Base-by-base conservation (phyloP, 1,140 invertebrate species). In the Camponotus vicinus region DNA sequence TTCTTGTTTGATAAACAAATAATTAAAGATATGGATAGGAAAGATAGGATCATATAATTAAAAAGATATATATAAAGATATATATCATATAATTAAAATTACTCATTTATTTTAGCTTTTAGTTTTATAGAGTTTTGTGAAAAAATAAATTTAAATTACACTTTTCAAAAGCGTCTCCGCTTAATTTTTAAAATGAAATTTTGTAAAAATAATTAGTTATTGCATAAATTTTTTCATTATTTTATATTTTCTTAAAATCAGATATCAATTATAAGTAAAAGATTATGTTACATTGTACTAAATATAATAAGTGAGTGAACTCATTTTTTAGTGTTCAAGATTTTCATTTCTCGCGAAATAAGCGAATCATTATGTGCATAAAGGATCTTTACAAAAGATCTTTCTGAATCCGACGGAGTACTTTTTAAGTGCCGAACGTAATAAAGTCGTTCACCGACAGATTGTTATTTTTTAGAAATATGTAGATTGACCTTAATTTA, bases 401-500 rank as follows among this genome's bases (percentile, higher is more conserved):
- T 70, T 8, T 73, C 11, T 32, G 32, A n/a, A 40, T 49, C 0
- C 18, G 13, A 27, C 32, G 6, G 3, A 71, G 37, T 2, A 73
- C 7, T 37, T 73, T 37, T 40, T 52, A 75, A 40, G 55, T 37
- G 34, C 49, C 32, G 27, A 13, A 80, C 37, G 15, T 71, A 80
- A 75, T 83, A 75, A 82, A 83, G 55, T 63, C 40, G 13, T 75
- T 71, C 49, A 15, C 37, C 13, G 40, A 18, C 40, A 61, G 79
- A 83, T 83, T 83, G 55, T 18, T 49, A 75, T 83, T 83, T 83
- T 83, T 83, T 40, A 49, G 27, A 42, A 83, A 83, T 83, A 83
- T 83, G 79, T 61, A 73, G 82, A 86, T 86, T 79, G 88, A 73
- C 86, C 80, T 88, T 89, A 89, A 89, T 89, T 89, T 77, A 73